Percentiles rank a stretch among this genome's conserved stretches.
Conservation (phyloP, 2,113 vertebrate species). For the Picathartes gymnocephalus region DNA sequence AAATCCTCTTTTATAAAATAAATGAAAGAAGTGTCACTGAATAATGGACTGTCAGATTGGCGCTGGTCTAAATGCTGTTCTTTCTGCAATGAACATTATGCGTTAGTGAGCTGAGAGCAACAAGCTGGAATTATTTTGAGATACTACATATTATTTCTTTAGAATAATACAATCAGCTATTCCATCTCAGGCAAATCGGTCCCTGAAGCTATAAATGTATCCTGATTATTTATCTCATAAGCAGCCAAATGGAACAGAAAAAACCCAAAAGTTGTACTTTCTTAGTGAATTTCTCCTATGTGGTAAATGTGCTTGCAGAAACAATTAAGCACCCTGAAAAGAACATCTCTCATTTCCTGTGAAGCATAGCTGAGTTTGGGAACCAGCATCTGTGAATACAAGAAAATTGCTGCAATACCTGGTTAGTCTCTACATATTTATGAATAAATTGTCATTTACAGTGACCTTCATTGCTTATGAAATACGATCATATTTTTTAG, state of each 20-base stretch:
- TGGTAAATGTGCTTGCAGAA: slow-evolving; percentile 40
- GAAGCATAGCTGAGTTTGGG: slow-evolving; percentile 27
- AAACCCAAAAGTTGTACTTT: background rate
- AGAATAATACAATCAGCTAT: slow-evolving; percentile 53
- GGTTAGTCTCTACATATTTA: background rate
- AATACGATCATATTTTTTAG: background rate
- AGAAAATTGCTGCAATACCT: slow-evolving; percentile 2
- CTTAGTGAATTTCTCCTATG: slow-evolving; percentile 39
- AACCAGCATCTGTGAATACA: slow-evolving; percentile 4
- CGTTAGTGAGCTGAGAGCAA: slow-evolving; percentile 32
- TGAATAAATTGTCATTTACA: background rate
- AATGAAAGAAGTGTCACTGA: slow-evolving; percentile 31
- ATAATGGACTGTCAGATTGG: slow-evolving; percentile 45
- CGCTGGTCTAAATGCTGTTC: background rate
- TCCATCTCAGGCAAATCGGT: slow-evolving; percentile 42
- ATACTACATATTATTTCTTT: slow-evolving; percentile 39
- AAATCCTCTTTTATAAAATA: background rate
- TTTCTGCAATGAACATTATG: slow-evolving; percentile 1
- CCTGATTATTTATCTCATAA: slow-evolving; percentile 61
- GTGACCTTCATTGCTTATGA: background rate
- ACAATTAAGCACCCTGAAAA: slow-evolving; percentile 50
- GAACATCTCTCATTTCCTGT: slow-evolving; percentile 32
- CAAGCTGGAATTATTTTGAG: slow-evolving; percentile 49
- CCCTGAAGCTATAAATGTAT: slow-evolving; percentile 52
- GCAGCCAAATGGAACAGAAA: slow-evolving; percentile 29